phyloP scores from a whole-genome alignment of 2,888 invertebrate genomes.

The Poecilus cupreus region DNA sequence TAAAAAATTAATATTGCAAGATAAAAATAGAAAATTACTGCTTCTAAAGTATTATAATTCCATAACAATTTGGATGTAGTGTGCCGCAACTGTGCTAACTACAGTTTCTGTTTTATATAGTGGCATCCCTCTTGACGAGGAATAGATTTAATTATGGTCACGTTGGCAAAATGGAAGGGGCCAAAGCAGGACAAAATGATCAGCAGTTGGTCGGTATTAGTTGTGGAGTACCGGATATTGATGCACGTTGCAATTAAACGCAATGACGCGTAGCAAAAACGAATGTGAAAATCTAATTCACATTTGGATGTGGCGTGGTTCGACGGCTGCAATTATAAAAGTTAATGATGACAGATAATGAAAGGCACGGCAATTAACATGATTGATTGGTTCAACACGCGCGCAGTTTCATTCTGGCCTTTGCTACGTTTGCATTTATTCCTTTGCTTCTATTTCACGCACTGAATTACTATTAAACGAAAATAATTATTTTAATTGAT shows the following conservation, averaged over 20 bases:
- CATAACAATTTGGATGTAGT: too few relatives aligned
- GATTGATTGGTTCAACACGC: constrained; percentile 43
- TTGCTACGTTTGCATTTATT: constrained; percentile 11
- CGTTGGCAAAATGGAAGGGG: not conserved
- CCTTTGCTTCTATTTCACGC: constrained; percentile 5
- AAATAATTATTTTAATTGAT: not conserved
- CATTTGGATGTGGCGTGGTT: constrained; percentile 37
- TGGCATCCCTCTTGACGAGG: too few relatives aligned
- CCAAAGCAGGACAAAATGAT: not conserved
- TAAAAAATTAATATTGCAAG: too few relatives aligned
- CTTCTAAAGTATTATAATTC: too few relatives aligned
- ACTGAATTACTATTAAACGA: not conserved
- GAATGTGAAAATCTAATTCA: constrained; percentile 48
- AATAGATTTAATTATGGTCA: not conserved
- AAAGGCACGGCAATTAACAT: constrained; percentile 38
- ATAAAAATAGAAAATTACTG: too few relatives aligned
- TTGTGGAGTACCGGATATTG: constrained; percentile 10
- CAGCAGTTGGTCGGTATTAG: constrained; percentile 4
- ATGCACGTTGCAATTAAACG: constrained; percentile 28
- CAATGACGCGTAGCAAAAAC: constrained; percentile 27
- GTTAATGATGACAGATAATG: constrained; percentile 50
- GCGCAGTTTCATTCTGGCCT: constrained; percentile 7
- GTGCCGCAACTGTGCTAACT: too few relatives aligned
- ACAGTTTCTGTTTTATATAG: too few relatives aligned
- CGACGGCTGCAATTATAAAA: constrained; percentile 37